phyloP scores from a whole-genome alignment of 2,888 invertebrate species.

The Drosophila ezoana region DNA sequence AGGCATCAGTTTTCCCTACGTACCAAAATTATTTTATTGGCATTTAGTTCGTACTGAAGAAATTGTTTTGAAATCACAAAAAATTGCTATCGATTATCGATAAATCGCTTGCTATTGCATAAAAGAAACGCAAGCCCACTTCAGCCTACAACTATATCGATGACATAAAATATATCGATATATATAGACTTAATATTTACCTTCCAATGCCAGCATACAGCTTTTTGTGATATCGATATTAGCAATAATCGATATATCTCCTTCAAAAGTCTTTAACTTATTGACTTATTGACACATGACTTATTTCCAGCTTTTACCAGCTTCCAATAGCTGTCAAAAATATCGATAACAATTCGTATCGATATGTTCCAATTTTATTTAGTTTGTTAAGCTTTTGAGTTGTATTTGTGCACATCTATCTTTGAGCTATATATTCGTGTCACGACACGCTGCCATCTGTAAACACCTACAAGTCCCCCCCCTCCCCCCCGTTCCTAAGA shows the following conservation, averaged over 20 bases:
- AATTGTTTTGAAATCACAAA: too few species aligned
- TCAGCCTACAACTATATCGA: not conserved
- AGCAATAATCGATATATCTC: too few species aligned
- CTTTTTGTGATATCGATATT: too few species aligned
- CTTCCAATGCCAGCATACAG: too few species aligned
- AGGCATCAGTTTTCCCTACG: too few species aligned
- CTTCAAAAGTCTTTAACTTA: too few species aligned
- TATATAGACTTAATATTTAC: not conserved
- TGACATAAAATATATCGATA: not conserved
- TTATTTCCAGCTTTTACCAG: not conserved
- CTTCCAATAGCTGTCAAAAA: too few species aligned
- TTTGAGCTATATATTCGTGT: not conserved
- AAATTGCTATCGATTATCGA: not conserved
- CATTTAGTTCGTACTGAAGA: too few species aligned
- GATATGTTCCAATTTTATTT: not conserved
- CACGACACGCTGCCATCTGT: slow-evolving; percentile 3
- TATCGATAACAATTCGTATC: not conserved
- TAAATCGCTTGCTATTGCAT: not conserved
- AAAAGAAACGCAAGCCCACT: too few species aligned
- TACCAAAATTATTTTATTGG: too few species aligned
- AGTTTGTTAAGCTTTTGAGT: not conserved
- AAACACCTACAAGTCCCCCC: not conserved
- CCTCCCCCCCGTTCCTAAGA: not conserved
- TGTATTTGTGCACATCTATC: not conserved
- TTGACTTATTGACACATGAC: too few species aligned